These are phyloP conservation scores for Macrochelys suwanniensis DNA, from an alignment of 2,797 vertebrate genomes.

Conservation along the genomic window DNA sequence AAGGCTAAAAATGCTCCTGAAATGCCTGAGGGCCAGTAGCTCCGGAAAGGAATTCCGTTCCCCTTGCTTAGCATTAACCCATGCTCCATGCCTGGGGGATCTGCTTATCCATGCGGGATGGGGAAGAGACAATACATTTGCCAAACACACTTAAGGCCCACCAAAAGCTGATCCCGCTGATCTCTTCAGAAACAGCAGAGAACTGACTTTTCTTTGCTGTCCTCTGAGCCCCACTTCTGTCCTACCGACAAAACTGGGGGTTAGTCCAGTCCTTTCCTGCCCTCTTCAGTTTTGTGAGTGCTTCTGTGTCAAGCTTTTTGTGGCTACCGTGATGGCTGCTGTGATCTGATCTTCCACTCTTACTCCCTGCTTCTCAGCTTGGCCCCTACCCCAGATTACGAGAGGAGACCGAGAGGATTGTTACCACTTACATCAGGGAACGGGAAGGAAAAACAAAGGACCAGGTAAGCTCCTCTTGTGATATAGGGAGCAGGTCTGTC, in stretches of 20 bases:
- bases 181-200: neutral
- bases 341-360: neutral
- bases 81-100: neutral
- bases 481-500: neutral
- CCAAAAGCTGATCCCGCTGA: neutral
- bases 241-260: constrained; percentile 17
- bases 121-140: neutral
- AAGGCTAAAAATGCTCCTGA: neutral
- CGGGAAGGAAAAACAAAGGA: constrained; percentile 96
- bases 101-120: neutral
- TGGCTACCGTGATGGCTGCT: neutral
- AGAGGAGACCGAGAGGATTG: constrained; percentile 96
- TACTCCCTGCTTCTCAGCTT: constrained; percentile 83
- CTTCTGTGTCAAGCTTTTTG: neutral
- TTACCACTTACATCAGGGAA: constrained; percentile 93
- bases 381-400: constrained; percentile 92
- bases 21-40: neutral
- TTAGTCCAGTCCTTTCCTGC: neutral
- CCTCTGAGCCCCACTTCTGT: neutral
- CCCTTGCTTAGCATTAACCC: neutral
- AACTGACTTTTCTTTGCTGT: neutral
- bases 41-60: neutral
- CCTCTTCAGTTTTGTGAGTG: neutral
- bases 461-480: constrained; percentile 84
- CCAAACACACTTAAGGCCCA: neutral